A percentile compares a stretch with the other conserved stretches of the same genome.
These are phyloP conservation scores for Bombus terrestris DNA, from an alignment of 1,140 invertebrate species.

Conservation along the genomic window DNA sequence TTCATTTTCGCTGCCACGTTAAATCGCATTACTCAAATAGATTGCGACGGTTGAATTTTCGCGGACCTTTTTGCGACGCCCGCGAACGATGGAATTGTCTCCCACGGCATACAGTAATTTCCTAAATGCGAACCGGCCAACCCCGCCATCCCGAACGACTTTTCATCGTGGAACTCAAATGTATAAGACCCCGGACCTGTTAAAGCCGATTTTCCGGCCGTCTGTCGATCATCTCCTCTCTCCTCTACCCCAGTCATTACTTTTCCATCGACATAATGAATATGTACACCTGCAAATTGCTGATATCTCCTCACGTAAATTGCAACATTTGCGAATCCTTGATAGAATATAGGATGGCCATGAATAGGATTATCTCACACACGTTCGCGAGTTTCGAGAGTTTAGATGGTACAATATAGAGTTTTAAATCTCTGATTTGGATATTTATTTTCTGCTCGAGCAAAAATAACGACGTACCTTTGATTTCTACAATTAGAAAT, in stretches of 20 bases:
- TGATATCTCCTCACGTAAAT: background rate
- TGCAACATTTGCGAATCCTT: background rate
- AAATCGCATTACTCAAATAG: slow-evolving; percentile 12
- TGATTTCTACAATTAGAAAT: no score
- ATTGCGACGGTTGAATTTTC: slow-evolving; percentile 9
- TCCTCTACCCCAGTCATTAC: background rate
- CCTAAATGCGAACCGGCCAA: background rate
- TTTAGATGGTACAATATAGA: no score
- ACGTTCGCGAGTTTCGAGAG: background rate
- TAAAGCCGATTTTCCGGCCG: background rate
- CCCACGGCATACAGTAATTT: slow-evolving; percentile 2
- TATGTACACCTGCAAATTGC: slow-evolving; percentile 4
- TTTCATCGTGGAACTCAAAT: background rate
- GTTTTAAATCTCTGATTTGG: background rate
- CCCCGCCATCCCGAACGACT: background rate
- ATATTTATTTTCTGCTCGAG: background rate
- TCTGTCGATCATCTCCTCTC: background rate
- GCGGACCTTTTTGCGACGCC: slow-evolving; percentile 5
- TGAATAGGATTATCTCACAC: slow-evolving; percentile 1
- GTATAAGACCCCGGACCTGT: background rate
- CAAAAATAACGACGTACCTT: no score
- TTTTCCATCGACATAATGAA: slow-evolving; percentile 7
- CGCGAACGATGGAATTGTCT: slow-evolving; percentile 6
- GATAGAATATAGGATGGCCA: background rate
- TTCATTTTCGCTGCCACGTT: background rate